Base-by-base conservation (phyloP, 1,140 invertebrate species). In the Luehdorfia chinensis region DNA sequence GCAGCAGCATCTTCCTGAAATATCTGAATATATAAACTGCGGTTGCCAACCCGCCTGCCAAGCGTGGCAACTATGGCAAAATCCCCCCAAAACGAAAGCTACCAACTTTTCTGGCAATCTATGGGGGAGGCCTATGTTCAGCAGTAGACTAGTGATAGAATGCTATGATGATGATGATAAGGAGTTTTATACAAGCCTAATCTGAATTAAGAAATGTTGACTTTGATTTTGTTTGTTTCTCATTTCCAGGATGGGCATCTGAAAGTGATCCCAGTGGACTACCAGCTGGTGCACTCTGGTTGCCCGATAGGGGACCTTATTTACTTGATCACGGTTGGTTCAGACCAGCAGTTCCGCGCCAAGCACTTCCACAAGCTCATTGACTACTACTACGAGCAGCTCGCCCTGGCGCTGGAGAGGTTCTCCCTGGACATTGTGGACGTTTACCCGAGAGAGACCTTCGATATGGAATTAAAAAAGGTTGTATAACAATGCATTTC, bases 301-400 rank as follows among this genome's bases (percentile, higher is more conserved):
- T 88, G 88, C 15, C 80, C 89, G 2, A 66, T 69, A 0, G 47
- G 74, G 1, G 90, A 92, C 58, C 59, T 92, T 6, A 45, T 83
- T 1, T 90, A 90, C 47, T 84, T 90, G 46, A 62, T 91, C 1
- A 88, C 87, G 54, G 68, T 83, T 11, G 87, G 88, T 9, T 85
- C 88, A 0, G 77, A 87, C 21, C 64, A 81, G 15, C 59, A 84
- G 13, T 74, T 88, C 19, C 59, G 89, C 0, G 49, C 54, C 6
- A 21, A 83, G 14, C 48, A 89, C 48, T 90, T 75, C 41, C 64
- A 88, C 12, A 48, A 75, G 0, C 53, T 90, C 0, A 16, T 90
- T 5, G 59, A 81, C n/a, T 54, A 73, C 13, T 91, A 91, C 64
- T 77, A 88, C 19, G 25, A 37, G 0, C 36, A 58, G 1, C 31